Conservation (phyloP, 2,888 invertebrate genomes). For the Melinaea marsaeus region DNA sequence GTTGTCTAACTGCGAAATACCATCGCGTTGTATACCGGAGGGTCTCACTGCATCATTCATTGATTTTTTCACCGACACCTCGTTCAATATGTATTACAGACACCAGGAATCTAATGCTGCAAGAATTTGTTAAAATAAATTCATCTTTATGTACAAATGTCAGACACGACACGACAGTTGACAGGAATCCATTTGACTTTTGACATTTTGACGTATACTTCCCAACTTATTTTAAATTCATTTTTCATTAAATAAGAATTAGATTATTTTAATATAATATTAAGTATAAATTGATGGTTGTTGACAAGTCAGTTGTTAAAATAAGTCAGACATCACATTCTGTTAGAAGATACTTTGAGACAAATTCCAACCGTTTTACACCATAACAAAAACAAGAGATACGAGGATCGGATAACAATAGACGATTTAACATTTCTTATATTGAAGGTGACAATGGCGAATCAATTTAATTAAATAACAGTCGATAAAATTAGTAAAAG, state of each 20-base stretch:
- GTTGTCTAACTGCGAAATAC: slow-evolving; percentile 66
- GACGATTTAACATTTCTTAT: slow-evolving; percentile 37
- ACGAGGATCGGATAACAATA: slow-evolving; percentile 64
- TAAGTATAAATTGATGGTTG: no score
- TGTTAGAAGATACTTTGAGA: slow-evolving; percentile 31
- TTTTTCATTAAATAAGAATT: no score
- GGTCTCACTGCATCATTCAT: slow-evolving; percentile 76
- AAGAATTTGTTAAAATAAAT: slow-evolving; percentile 6
- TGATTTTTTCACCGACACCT: slow-evolving; percentile 71
- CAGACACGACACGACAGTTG: no score
- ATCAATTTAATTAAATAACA: no score
- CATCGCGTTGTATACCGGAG: slow-evolving; percentile 64
- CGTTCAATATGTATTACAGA: slow-evolving; percentile 69
- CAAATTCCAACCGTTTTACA: slow-evolving; percentile 58
- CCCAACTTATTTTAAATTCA: no score
- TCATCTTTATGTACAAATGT: no score
- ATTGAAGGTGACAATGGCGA: no score
- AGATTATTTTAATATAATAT: no score
- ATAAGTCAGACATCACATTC: slow-evolving; percentile 21
- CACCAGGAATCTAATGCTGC: slow-evolving; percentile 24
- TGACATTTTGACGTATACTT: no score
- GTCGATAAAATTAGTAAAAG: no score
- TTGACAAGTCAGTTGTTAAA: no score
- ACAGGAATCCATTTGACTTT: no score
- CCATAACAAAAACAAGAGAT: slow-evolving; percentile 48